Evolutionary conservation across 2,888 invertebrate genomes (phyloP), one percentile per base, ranked within the genome.

Genomic region (Hartigia nigra): DNA sequence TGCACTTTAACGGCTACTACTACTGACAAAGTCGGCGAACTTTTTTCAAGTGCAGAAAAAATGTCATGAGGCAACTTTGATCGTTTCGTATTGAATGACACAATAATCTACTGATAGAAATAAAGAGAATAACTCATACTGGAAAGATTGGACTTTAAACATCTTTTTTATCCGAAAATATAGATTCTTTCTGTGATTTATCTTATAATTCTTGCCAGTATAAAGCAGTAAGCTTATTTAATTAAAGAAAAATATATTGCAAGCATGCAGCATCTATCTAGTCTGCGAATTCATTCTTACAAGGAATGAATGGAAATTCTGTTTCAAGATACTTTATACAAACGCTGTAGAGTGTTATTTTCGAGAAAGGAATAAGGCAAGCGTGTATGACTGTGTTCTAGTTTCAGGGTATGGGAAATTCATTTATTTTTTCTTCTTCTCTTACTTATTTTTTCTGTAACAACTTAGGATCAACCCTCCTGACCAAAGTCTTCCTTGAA

Each of bases 401-500:
- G 37, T 69, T 39, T 74, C 69, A 74, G 74, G 77, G 81, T 82
- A 37, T 39, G 80, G 80, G 80, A 81, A 81, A 81, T 84, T 79
- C 70, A 76, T 84, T 84, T 81, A 83, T 78, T 78, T 78, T 70
- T 74, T 76, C 70, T 74, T 69, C 55, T 31, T 79, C 55, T 78
- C 37, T 76, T 78, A 35, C 78, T 78, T 36, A 75, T 31, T 36
- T 78, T 55, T 31, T 36, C 36, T 11, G 70, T 37, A 69, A 39
- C 39, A 39, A 35, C 12, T 35, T 14, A 76, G 39, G 12, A 80
- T 93, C 95, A 97, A 91, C 99, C 99, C 93, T 99, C 99, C 92
- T 99, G 98, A 55, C 99, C 99, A 92, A 99, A 99, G 92, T 99
- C 99, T 90, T 97, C 96, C 93, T 97, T 98, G 92, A 99, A 99